Conservation (phyloP, 2,797 vertebrate genomes). For the Poeciliopsis paucimaculata region DNA sequence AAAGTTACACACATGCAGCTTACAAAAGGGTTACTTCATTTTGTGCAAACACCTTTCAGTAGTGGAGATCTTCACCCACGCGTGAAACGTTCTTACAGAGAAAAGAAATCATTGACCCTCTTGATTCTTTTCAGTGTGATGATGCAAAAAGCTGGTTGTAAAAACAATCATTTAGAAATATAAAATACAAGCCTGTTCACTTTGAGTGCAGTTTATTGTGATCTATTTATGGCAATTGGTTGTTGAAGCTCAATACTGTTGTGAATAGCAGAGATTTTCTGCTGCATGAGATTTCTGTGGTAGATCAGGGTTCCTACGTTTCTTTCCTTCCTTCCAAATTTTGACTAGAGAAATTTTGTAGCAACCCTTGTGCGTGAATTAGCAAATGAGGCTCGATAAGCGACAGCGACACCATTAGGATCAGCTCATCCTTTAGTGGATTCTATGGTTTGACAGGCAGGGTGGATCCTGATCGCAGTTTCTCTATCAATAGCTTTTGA, state of each 20-base stretch:
- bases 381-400: not conserved
- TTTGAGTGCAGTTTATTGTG: slow-evolving; percentile 28
- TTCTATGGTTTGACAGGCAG: slow-evolving; percentile 35
- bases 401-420: not conserved
- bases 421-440: slow-evolving; percentile 29
- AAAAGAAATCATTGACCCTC: slow-evolving; percentile 42
- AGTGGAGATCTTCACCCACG: slow-evolving; percentile 13
- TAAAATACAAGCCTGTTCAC: slow-evolving; percentile 21
- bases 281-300: not conserved
- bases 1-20: slow-evolving; percentile 1
- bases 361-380: not conserved
- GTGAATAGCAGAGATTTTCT: slow-evolving; percentile 29
- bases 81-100: slow-evolving; percentile 24
- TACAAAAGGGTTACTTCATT: not conserved
- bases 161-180: not conserved
- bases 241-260: slow-evolving; percentile 28
- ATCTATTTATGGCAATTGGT: slow-evolving; percentile 46
- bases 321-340: not conserved
- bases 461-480: slow-evolving; percentile 40
- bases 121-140: not conserved
- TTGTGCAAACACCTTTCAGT: not conserved
- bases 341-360: not conserved
- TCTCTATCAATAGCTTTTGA: slow-evolving; percentile 51
- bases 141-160: not conserved
- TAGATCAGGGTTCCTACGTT: not conserved